Base-by-base conservation (phyloP, 2,888 invertebrate genomes). In the Phytoseiulus persimilis region DNA sequence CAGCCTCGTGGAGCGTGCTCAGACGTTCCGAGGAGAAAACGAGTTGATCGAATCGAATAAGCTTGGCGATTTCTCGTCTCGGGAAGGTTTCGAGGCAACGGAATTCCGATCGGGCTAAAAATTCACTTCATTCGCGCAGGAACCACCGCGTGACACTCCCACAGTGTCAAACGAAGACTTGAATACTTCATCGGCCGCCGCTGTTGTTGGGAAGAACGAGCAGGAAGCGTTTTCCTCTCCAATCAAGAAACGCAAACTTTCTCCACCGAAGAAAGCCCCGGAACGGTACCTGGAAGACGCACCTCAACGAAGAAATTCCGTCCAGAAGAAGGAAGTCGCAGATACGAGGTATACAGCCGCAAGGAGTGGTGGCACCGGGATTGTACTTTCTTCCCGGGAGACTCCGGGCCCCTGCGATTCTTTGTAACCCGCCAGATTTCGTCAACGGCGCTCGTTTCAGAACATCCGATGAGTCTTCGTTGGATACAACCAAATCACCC, bases 191-290 rank as follows among this genome's bases (percentile, higher is more conserved):
- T 23, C 65, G 14, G 65, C 65, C 65, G 18, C 65, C 2, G 65
- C 65, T 23, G 65, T 23, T 11, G 11, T 28, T 23, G 65, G 65
- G 18, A 65, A 65, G 28, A 65, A 65, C 65, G 87, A 87, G 87
- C 87, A 39, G n/a, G 87, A 87, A 31, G 11, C 87, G n/a, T 87
- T 87, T 87, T 87, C 87, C 28, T 87, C 87, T 33, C 87, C 87
- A 32, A 87, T 87, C 87, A 87, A 87, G 33, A 87, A 87, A 32
- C 87, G 87, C 23, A 87, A 87, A 14, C 39, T 87, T 0, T 87
- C 87, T 28, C 87, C 87, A 9, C 87, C 87, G 18, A 87, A 87
- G 23, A 87, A 87, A 31, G 87, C 87, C n/a, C 87, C 87, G 0
- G 87, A 87, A 87, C 87, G 87, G 9, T 87, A 87, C 39, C 87